Base-by-base conservation (phyloP, 2,888 invertebrate genomes). In the Sturmia bella region DNA sequence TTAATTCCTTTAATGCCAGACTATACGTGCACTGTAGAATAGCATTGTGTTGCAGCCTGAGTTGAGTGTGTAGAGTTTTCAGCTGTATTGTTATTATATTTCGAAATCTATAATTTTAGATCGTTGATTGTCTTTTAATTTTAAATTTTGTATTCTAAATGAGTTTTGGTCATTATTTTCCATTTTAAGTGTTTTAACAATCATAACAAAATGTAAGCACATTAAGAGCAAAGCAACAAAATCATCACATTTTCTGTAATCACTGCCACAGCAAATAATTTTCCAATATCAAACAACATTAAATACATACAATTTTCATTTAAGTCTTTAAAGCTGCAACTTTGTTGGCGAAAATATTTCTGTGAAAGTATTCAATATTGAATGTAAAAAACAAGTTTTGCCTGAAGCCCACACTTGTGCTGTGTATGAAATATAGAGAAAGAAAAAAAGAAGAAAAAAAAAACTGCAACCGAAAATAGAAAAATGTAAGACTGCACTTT, bases 101-200 rank as follows among this genome's bases (percentile, higher is more conserved):
- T 41, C 43, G 27, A 56, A 68, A 68, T 27, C 43, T 13, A 56
- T 56, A 68, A 54, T 56, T 54, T 54, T 27, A 13, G 24, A 9
- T n/a, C n/a, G 27, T 7, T 56, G 54, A 43, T 43, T 54, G 52
- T 13, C 43, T 27, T 63, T 43, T 43, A 15, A 24, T 48, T 52
- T 52, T 52, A 6, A 13, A 63, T 21, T 27, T 13, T 15, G n/a
- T 37, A 50, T 9, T 48, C 13, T 13, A 19, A 17, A 17, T 32
- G 15, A 37, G 32, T 37, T 39, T 50, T 9, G 17, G 13, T 13
- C 32, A 64, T 37, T 37, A 45, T 63, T 45, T 61, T 50, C 37
- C 3, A 13, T 48, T 37, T 43, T 32, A 7, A 3, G 32, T 32
- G 32, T 32, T 32, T 7, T 7, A 32, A 13, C 7, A 48, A 50